Evolutionary conservation across 1,140 invertebrate genomes (phyloP), one percentile per base, ranked within the genome.

Genomic region (Gonatopus flavifemur): DNA sequence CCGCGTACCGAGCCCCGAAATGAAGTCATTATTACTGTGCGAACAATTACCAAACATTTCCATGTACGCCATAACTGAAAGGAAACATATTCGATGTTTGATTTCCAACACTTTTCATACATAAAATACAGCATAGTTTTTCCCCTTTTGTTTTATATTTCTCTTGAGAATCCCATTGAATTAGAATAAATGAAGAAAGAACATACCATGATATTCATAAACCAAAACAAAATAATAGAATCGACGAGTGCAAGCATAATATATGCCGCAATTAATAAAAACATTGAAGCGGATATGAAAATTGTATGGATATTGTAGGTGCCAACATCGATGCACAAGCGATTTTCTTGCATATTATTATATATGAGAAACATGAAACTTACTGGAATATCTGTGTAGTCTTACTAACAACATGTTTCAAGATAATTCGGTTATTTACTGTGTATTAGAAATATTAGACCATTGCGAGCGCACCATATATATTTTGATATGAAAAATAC

Each of bases 21-120:
- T 85, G 72, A 90, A 87, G 60, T 91, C 88, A 53, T 82, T 82
- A 44, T 82, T 82, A 20, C 87, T 86, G 60, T 91, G 89, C 46
- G 88, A 89, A 77, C 91, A 94, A 69, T 91, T 89, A 1, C 91
- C 90, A 70, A 94, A 91, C 84, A 94, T 92, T 76, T 94, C 90
- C 92, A 96, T 95, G 78, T 96, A 97, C 35, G 91, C 91, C 86
- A 94, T 92, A 60, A 97, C 93, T 95, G 83, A 49, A 82, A 82
- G 55, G 31, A 28, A 52, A n/a, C n/a, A n/a, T n/a, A n/a, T n/a
- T n/a, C n/a, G n/a, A n/a, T n/a, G n/a, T n/a, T n/a, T n/a, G n/a
- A n/a, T 43, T 47, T 22, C 40, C 22, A 47, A 45, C 16, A 25
- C 41, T 47, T 52, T 32, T 42, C 22, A 12, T 6, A 36, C 8